phyloP scores from a whole-genome alignment of 2,797 vertebrate species.

The Coluber constrictor region DNA sequence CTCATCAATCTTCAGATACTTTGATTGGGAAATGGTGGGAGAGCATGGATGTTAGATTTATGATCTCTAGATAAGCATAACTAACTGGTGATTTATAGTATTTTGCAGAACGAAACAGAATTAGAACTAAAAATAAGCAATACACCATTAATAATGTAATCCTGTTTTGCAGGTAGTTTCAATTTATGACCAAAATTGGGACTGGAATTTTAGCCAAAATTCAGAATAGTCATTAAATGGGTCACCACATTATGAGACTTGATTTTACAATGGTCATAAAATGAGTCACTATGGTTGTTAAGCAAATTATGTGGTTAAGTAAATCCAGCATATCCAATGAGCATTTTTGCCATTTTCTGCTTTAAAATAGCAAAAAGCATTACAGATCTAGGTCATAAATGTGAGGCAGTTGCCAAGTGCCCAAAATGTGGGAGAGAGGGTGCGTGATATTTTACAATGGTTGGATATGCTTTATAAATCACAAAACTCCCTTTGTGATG shows the following conservation, averaged over 20 bases:
- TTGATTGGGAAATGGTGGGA: background rate
- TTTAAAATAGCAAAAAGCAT: background rate
- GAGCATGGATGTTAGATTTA: background rate
- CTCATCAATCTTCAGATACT: background rate
- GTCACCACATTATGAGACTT: background rate
- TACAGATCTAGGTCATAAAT: background rate
- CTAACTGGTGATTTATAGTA: background rate
- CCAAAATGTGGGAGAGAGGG: background rate
- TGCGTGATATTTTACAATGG: background rate
- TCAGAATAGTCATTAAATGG: background rate
- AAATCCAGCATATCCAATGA: background rate
- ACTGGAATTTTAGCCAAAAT: background rate
- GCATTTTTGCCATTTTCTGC: background rate
- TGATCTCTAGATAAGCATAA: background rate
- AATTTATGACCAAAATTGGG: background rate
- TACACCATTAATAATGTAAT: background rate
- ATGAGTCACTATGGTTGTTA: background rate
- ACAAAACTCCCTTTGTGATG: background rate
- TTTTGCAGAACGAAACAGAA: conserved; percentile 17
- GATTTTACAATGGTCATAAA: background rate
- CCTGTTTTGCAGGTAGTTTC: background rate
- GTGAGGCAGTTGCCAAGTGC: background rate
- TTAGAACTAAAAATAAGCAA: background rate
- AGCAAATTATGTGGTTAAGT: background rate
- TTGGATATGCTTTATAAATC: background rate